These are phyloP conservation scores for Colletes gigas DNA, from an alignment of 1,140 invertebrate species.

Conservation along the genomic window DNA sequence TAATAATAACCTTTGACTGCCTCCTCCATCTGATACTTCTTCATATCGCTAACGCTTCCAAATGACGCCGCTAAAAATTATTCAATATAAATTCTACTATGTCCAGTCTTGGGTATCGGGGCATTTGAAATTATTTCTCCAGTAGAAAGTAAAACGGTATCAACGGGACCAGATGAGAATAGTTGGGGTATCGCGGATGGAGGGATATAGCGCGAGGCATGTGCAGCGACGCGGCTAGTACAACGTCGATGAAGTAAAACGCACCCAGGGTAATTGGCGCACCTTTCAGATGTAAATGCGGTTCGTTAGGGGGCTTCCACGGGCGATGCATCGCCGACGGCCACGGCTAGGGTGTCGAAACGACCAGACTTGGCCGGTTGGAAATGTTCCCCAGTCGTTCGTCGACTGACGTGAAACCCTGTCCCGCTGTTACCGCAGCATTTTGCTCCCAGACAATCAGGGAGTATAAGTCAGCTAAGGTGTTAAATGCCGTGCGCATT, in stretches of 20 bases:
- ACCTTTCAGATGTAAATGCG: slow-evolving; percentile 78
- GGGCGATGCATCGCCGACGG: slow-evolving; percentile 60
- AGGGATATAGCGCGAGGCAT: slow-evolving; percentile 17
- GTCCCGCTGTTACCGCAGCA: slow-evolving; percentile 32
- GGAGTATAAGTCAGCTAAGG: slow-evolving; percentile 3
- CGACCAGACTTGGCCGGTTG: slow-evolving; percentile 52
- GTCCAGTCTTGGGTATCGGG: no score
- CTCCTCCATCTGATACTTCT: no score
- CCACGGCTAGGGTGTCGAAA: slow-evolving; percentile 35
- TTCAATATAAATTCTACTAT: no score
- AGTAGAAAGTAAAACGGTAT: slow-evolving; percentile 34
- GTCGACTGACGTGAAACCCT: slow-evolving; percentile 19
- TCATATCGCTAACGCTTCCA: no score
- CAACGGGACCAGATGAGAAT: slow-evolving; percentile 50
- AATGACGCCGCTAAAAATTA: no score
- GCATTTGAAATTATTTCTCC: no score
- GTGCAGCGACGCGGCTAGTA: slow-evolving; percentile 42
- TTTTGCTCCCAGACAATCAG: slow-evolving; percentile 27
- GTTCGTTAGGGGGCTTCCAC: slow-evolving; percentile 73
- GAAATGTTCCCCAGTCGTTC: slow-evolving; percentile 42
- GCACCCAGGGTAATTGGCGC: slow-evolving; percentile 71
- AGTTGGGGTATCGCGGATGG: slow-evolving; percentile 35
- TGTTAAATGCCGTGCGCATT: slow-evolving; percentile 42
- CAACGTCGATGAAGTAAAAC: slow-evolving; percentile 72
- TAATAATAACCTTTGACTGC: no score